These are phyloP conservation scores for Bedellia somnulentella DNA, from an alignment of 2,888 invertebrate genomes.

Conservation along the genomic window DNA sequence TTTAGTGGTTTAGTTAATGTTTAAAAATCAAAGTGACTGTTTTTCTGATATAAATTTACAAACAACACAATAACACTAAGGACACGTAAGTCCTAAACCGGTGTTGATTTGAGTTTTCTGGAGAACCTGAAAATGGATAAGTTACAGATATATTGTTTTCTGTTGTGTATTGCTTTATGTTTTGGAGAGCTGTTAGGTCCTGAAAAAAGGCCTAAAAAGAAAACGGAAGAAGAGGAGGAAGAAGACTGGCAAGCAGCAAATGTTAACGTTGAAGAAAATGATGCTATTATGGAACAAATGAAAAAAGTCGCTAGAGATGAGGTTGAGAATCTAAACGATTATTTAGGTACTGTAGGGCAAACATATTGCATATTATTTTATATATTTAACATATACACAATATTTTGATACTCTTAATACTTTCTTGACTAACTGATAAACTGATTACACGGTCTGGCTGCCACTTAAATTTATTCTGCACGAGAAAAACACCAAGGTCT, in stretches of 20 bases:
- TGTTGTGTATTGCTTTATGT: slow-evolving; percentile 25
- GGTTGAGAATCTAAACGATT: slow-evolving; percentile 10
- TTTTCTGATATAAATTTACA: too few species aligned
- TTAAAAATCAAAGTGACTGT: too few species aligned
- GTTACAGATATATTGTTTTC: slow-evolving; percentile 18
- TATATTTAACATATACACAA: background rate
- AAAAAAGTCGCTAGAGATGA: slow-evolving; percentile 30
- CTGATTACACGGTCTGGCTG: too few species aligned
- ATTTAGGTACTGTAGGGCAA: slow-evolving; percentile 2
- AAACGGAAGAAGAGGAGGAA: slow-evolving; percentile 24
- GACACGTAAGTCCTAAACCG: too few species aligned
- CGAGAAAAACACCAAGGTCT: too few species aligned
- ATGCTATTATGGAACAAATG: slow-evolving; percentile 22
- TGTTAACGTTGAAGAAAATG: slow-evolving; percentile 14
- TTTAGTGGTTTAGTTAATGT: too few species aligned
- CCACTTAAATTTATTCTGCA: too few species aligned
- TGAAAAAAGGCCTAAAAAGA: slow-evolving; percentile 19
- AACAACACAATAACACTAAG: too few species aligned
- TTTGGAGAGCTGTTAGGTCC: slow-evolving; percentile 38
- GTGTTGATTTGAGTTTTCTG: too few species aligned
- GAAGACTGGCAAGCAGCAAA: slow-evolving; percentile 14
- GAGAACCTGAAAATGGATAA: too few species aligned
- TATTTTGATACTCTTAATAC: background rate
- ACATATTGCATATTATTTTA: background rate
- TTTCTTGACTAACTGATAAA: background rate